Base-by-base conservation (phyloP, 1,140 invertebrate species). In the Calycopis cecrops region DNA sequence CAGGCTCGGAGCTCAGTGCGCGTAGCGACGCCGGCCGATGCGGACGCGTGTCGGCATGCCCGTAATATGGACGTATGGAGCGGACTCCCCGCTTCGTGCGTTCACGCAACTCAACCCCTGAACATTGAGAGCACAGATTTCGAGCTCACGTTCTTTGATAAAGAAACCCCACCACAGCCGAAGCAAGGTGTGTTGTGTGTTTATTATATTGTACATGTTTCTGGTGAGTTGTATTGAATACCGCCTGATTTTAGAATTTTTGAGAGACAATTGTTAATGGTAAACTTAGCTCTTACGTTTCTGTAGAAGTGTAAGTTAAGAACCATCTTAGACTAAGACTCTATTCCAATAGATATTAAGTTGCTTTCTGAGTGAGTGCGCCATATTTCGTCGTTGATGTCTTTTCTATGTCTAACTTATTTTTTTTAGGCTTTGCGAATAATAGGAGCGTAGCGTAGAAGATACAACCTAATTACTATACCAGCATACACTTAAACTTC, bases 11-110 rank as follows among this genome's bases (percentile, higher is more conserved):
- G 71, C 69, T 71, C 61, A 78, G 76, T 73, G 69, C 63, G 63
- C 66, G 68, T 55, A 48, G 50, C 42, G 65, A 62, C 63, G 66
- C 65, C 57, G 57, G 35, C 33, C 59, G 51, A 51, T 47, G 53
- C 42, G 58, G 62, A 40, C 48, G 60, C 52, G 60, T 54, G 57
- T 34, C 63, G 69, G 63, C 49, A 81, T 81, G 78, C 62, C 53
- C 50, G 67, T 59, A 71, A 64, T 65, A 81, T 81, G 78, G 78
- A 77, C 69, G 73, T 77, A 60, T 81, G 76, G 74, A 72, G 76
- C 69, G 68, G 71, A 52, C 66, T 64, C 51, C 65, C 70, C 69
- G 68, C 74, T 61, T 55, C 71, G 55, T 73, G 76, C 74, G 71
- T 67, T 57, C 76, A 65, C 68, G 68, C 65, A 44, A 59, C 67